phyloP scores from a whole-genome alignment of 92 coral and sea anemone genomes.

The Metridium senile region DNA sequence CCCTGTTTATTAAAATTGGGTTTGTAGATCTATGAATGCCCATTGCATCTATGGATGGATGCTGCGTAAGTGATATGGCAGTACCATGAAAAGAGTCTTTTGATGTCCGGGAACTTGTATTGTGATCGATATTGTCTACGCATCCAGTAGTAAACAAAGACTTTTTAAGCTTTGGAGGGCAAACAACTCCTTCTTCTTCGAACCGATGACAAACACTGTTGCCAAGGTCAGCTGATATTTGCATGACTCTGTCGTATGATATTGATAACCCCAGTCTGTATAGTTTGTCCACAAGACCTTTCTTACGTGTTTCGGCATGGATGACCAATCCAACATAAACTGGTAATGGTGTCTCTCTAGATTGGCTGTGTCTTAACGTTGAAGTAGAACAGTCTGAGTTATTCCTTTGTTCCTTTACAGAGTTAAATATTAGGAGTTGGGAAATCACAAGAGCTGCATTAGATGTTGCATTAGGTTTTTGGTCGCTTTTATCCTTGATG shows the following conservation, averaged over 20 bases:
- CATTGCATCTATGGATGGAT: conserved; percentile 16
- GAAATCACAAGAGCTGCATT: conserved; percentile 22
- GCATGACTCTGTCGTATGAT: conserved; percentile 56
- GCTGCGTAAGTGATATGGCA: conserved; percentile 44
- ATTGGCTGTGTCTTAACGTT: conserved; percentile 25
- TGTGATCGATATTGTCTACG: conserved; percentile 67
- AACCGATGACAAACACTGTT: conserved; percentile 39
- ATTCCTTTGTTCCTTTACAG: conserved; percentile 36
- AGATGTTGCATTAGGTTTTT: conserved; percentile 1
- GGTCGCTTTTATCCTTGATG: conserved; percentile 16
- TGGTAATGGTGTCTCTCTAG: conserved; percentile 47
- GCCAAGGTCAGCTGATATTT: conserved; percentile 47
- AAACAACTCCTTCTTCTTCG: conserved; percentile 51
- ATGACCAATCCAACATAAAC: conserved; percentile 50
- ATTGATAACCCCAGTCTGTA: conserved; percentile 46
- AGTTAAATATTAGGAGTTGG: conserved; percentile 41
- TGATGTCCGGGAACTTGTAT: conserved; percentile 59
- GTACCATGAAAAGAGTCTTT: conserved; percentile 58
- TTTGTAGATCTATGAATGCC: conserved; percentile 58
- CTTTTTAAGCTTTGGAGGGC: conserved; percentile 47
- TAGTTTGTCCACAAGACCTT: conserved; percentile 48
- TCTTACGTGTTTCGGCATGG: conserved; percentile 58
- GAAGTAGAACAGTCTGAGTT: conserved; percentile 10
- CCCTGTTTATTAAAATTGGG: no score
- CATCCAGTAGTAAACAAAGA: conserved; percentile 57